Conservation (phyloP, 1,140 invertebrate species). For the Phymastichus coffea region DNA sequence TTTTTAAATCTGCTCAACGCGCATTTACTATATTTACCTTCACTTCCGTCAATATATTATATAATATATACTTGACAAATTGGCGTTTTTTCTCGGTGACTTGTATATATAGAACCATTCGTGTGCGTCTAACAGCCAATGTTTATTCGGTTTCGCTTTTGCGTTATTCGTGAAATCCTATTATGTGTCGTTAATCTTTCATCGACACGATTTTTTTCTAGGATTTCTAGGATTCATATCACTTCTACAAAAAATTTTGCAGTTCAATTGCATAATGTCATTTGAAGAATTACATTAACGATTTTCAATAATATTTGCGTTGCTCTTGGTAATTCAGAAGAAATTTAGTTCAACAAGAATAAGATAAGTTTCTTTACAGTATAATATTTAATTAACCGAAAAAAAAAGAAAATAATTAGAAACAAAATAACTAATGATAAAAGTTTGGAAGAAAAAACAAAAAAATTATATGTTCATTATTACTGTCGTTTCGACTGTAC, state of each 20-base stretch:
- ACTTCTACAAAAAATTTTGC: constrained; percentile 18
- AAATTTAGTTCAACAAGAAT: no score
- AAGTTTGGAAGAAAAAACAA: constrained; percentile 22
- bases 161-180: not conserved
- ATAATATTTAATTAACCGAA: no score
- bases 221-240: not conserved
- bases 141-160: not conserved
- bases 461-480: not conserved
- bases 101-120: not conserved
- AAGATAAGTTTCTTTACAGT: no score
- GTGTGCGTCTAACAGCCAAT: constrained; percentile 8
- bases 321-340: no score
- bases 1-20: constrained; percentile 4
- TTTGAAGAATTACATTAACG: constrained; percentile 3
- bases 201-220: not conserved
- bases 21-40: no score
- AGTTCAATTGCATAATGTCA: not conserved
- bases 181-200: not conserved
- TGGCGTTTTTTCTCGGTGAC: no score
- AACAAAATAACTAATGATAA: constrained; percentile 23
- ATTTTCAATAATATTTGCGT: not conserved
- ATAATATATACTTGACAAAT: no score
- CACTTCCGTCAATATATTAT: no score
- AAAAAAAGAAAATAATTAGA: no score
- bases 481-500: no score